Percentiles rank a stretch among this genome's conserved stretches.
Conservation (phyloP, 2,797 vertebrate genomes). For the Lagodon rhomboides region DNA sequence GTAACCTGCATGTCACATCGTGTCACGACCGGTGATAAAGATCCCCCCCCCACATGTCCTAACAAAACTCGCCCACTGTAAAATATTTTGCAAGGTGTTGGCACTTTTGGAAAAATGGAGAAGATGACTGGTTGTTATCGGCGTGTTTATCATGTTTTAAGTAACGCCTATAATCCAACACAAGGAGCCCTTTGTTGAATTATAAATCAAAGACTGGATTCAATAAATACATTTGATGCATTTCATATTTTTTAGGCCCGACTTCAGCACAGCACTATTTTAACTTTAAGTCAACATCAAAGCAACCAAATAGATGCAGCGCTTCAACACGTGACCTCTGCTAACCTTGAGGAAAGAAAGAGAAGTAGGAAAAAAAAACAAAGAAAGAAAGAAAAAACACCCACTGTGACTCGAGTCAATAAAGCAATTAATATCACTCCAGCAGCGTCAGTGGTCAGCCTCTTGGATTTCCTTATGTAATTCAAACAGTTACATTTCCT, state of each 20-base stretch:
- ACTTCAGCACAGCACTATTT: conserved; percentile 8
- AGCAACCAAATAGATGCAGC: conserved; percentile 40
- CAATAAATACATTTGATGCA: conserved; percentile 23
- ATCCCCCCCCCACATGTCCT: background rate
- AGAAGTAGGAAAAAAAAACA: conserved; percentile 7
- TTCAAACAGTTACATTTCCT: conserved; percentile 73
- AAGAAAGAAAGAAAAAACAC: conserved; percentile 45
- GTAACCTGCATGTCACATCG: conserved; percentile 50
- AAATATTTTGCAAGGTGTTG: background rate
- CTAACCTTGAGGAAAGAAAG: conserved; percentile 63
- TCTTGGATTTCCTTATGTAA: conserved; percentile 78
- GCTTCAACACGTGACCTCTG: conserved; percentile 60
- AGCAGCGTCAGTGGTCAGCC: conserved; percentile 66
- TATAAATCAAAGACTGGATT: conserved; percentile 60
- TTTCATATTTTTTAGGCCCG: background rate
- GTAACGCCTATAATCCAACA: background rate
- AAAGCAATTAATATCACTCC: conserved; percentile 78
- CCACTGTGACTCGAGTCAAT: conserved; percentile 69
- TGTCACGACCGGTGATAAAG: conserved; percentile 37
- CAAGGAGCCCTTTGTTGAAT: conserved; percentile 30
- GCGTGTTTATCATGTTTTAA: background rate
- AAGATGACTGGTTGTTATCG: too few relatives aligned
- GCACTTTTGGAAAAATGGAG: too few relatives aligned
- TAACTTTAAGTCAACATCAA: conserved; percentile 24
- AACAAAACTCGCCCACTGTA: conserved; percentile 15